A percentile compares a stretch with the other conserved stretches of the same genome.
These are phyloP conservation scores for Cataglyphis cursor DNA, from an alignment of 2,888 invertebrate species.

Conservation along the genomic window DNA sequence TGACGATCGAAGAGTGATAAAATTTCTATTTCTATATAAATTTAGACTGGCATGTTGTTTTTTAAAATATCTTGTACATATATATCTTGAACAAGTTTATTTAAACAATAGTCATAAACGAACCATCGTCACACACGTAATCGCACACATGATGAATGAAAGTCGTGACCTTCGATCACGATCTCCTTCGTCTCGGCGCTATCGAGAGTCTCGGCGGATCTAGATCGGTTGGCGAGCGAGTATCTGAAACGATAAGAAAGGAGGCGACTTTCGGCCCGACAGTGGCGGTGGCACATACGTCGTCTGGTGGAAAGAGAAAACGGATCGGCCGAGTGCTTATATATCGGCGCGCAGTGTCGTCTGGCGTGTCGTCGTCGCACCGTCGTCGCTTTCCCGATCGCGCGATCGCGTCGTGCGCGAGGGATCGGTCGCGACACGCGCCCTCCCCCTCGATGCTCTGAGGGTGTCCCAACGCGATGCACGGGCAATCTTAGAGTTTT, in stretches of 20 bases:
- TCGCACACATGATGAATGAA: not conserved
- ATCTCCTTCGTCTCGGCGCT: not conserved
- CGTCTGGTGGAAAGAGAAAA: slow-evolving; percentile 1
- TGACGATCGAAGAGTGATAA: not conserved
- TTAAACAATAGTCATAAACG: not conserved
- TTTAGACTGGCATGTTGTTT: not conserved
- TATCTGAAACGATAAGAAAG: slow-evolving; percentile 37
- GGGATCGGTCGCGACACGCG: slow-evolving; percentile 24
- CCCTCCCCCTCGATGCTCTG: slow-evolving; percentile 13
- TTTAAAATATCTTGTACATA: not conserved
- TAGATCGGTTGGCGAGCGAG: not conserved
- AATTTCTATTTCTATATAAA: not conserved
- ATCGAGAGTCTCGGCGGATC: slow-evolving; percentile 10
- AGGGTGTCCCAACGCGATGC: slow-evolving; percentile 58
- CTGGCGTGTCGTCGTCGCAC: slow-evolving; percentile 66
- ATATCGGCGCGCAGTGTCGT: slow-evolving; percentile 65
- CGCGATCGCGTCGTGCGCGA: slow-evolving; percentile 47
- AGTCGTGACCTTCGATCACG: not conserved
- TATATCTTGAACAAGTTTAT: not conserved
- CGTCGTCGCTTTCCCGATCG: slow-evolving; percentile 59
- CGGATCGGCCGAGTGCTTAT: slow-evolving; percentile 12
- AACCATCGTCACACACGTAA: not conserved
- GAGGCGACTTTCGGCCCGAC: slow-evolving; percentile 31
- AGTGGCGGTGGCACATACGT: slow-evolving; percentile 29
- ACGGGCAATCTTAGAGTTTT: slow-evolving; percentile 46